Conservation (phyloP, 2,797 vertebrate genomes). For the Pangasius mekongensis region DNA sequence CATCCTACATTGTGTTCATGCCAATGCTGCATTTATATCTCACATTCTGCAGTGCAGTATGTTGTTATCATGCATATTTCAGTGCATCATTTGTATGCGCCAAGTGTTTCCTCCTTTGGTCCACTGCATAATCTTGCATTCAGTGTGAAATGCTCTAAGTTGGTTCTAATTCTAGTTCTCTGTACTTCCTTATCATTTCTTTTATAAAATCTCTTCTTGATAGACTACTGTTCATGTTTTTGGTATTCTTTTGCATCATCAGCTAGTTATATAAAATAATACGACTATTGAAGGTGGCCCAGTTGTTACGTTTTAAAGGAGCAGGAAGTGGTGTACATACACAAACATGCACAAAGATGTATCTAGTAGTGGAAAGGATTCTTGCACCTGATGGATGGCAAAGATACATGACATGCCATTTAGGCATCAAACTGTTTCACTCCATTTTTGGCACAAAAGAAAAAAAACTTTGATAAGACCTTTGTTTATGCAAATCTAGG, state of each 20-base stretch:
- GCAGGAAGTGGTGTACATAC: not conserved
- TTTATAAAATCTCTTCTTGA: not conserved
- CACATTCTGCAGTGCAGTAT: constrained; percentile 8
- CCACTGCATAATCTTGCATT: constrained; percentile 40
- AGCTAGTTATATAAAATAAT: not conserved
- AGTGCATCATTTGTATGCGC: constrained; percentile 37
- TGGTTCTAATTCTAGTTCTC: not conserved
- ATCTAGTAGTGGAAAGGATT: not conserved
- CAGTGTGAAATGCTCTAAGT: not conserved
- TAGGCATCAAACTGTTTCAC: not conserved
- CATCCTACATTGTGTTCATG: constrained; percentile 13
- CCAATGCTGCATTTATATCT: not conserved
- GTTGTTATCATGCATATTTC: constrained; percentile 32
- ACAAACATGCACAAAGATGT: not conserved
- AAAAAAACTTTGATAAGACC: not conserved
- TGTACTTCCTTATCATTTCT: not conserved
- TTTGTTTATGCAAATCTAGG: not conserved
- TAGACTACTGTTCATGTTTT: not conserved
- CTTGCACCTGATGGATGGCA: not conserved
- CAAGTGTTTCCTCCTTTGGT: constrained; percentile 7
- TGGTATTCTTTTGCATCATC: not conserved
- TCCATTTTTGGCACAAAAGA: not conserved
- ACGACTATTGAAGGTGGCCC: not conserved
- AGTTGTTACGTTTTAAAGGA: not conserved
- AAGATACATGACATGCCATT: not conserved